phyloP scores from a whole-genome alignment of 2,113 vertebrate genomes.

The Ochotona princeps region DNA sequence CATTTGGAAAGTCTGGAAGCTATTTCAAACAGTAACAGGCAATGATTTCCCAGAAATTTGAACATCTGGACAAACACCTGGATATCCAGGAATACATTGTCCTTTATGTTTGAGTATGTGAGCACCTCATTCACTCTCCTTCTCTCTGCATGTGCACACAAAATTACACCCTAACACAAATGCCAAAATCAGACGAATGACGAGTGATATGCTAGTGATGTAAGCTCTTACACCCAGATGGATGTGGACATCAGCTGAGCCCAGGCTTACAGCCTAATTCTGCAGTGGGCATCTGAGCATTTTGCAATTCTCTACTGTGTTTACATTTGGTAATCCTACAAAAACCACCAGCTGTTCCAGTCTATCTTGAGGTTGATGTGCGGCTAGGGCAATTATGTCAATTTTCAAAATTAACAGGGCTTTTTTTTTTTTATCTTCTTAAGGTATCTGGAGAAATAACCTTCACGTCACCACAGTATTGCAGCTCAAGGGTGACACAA shows the following conservation, averaged over 20 bases:
- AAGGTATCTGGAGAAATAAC: not conserved
- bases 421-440: constrained; percentile 9
- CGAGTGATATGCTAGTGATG: not conserved
- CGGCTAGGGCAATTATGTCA: constrained; percentile 47
- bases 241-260: not conserved
- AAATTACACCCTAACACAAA: constrained; percentile 35
- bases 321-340: constrained; percentile 30
- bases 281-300: not conserved
- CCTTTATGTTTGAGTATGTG: not conserved
- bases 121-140: not conserved
- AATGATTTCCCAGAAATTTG: not conserved
- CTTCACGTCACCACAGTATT: not conserved
- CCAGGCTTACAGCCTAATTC: not conserved
- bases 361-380: constrained; percentile 13
- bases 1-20: constrained; percentile 29
- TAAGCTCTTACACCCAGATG: not conserved
- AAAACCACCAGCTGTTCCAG: constrained; percentile 26
- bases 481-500: not conserved
- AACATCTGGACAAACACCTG: constrained; percentile 34
- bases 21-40: not conserved
- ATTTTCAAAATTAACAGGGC: constrained; percentile 29
- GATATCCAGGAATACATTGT: not conserved
- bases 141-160: not conserved
- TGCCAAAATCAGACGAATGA: constrained; percentile 5
- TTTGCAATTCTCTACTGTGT: not conserved